Evolutionary conservation across 2,797 vertebrate genomes (phyloP).

Genomic region (Bradypodion pumilum): DNA sequence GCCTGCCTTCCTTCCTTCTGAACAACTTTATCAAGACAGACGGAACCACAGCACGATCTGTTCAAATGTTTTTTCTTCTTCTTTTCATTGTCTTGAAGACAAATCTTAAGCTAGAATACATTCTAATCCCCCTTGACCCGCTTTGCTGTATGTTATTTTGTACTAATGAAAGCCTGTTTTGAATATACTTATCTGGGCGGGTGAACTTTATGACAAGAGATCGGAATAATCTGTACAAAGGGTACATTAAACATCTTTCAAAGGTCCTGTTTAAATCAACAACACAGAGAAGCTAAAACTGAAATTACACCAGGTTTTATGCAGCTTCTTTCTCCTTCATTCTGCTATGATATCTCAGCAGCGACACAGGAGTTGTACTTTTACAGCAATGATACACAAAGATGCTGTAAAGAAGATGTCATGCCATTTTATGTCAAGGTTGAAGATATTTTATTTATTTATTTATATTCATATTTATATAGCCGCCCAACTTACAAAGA

Average conservation of each 20-base stretch:
- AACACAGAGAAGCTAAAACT: conserved; percentile 28
- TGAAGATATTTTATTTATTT: conserved; percentile 34
- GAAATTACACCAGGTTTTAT: conserved; percentile 21
- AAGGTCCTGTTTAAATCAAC: conserved; percentile 21
- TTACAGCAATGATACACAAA: conserved; percentile 7
- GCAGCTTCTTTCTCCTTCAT: conserved; percentile 10
- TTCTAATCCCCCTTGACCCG: conserved; percentile 64
- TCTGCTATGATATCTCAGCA: conserved; percentile 20
- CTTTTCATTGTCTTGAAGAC: conserved; percentile 54
- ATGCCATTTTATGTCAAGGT: conserved; percentile 20
- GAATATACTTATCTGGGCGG: conserved; percentile 46
- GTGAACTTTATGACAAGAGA: conserved; percentile 42
- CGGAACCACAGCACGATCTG: conserved; percentile 29
- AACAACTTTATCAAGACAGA: conserved; percentile 13
- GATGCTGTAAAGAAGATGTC: conserved; percentile 33
- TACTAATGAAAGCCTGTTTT: conserved; percentile 52
- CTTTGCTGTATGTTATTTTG: conserved; percentile 53
- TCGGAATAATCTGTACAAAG: conserved; percentile 42
- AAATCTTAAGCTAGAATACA: conserved; percentile 51
- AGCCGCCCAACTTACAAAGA: too few relatives aligned
- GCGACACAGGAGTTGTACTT: not conserved
- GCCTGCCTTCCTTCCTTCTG: too few relatives aligned
- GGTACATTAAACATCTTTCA: conserved; percentile 14
- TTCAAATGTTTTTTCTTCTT: conserved; percentile 37
- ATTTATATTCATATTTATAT: too few relatives aligned